Base-by-base conservation (phyloP, 2,888 invertebrate genomes). In the Leptothorax acervorum region DNA sequence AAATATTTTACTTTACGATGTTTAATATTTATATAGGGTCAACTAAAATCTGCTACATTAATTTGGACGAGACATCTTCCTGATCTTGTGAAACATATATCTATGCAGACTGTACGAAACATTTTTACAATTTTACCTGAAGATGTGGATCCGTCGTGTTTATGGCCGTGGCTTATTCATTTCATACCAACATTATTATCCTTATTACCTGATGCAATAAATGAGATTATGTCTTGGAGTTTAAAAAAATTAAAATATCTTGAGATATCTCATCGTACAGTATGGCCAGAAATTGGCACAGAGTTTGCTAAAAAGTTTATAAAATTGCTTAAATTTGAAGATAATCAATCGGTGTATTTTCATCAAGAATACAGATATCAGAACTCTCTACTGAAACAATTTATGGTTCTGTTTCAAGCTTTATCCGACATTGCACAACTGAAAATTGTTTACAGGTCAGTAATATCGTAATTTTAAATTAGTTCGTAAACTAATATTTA, bases 301-400 rank as follows among this genome's bases (percentile, higher is more conserved):
- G 91, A 95, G 60, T 95, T 95, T 90, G 94, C 94, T 2, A 90
- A 93, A 23, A 93, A 93, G 82, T 93, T 95, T 4, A 88, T 94
- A 81, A 89, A 92, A 66, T 86, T 95, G 42, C 82, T 95, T 28
- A 93, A 92, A 57, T 88, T 91, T 39, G 91, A 92, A 70, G 90
- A 90, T 68, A 89, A 89, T 63, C 87, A 90, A 5, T 90, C 83
- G 12, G 87, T 88, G 28, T 86, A 90, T 84, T 90, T 90, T 65
- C 86, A 91, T 73, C 89, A 92, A 60, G 91, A 93, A 76, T 92
- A 90, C 75, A 78, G 88, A 5, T 87, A 86, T 60, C 90, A 91
- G 65, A 88, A 93, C 83, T 92, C 93, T 1, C 75, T 90, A 51
- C 84, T 93, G 57, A 90, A 92, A 82, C 90, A 89, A n/a, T 81